Evolutionary conservation across 2,113 vertebrate genomes (phyloP), one percentile per base, ranked within the genome.

Genomic region (Paramisgurnus dabryanus): DNA sequence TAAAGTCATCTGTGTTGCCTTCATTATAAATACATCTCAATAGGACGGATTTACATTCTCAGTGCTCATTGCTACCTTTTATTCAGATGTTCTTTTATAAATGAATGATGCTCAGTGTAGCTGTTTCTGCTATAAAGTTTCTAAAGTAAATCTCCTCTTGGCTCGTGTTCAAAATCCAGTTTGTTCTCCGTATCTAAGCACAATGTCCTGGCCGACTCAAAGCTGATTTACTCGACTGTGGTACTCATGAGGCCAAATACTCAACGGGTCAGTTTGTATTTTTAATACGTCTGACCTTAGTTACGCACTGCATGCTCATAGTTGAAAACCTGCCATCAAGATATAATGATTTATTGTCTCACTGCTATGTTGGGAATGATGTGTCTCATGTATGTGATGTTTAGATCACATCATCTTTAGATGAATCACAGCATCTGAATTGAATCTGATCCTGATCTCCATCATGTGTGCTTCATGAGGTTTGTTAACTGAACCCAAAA

Each of bases 401-500:
- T 49, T 64, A 18, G 12, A 10, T 70, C 18, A 7, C 7, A 22
- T n/a, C 5, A 45, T 45, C 43, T 2, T 40, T 47, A 60, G 71
- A 75, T 22, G 1, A 58, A 18, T 43, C 22, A 11, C 47, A 34
- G 49, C 72, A 64, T 43, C 72, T 64, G 45, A 64, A 76, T 76
- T 12, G 22, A 34, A 8, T 4, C 18, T 55, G 18, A 66, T 66
- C 43, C 73, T 39, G 60, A 64, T 76, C 73, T 76, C 57, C 60
- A 7, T 4, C 60, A 7, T 4, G 11, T 49, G 13, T 49, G 57
- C 73, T 41, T 64, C 0, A 43, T 17, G 73, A 64, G 68, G 47
- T 49, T 72, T 53, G 12, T 47, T 50, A 71, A 47, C 10, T 60
- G 47, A 34, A 57, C 49, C 34, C 60, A 67, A 65, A 73, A 66